Evolutionary conservation across 2,888 invertebrate genomes (phyloP).

Genomic region (Drosophila barbarae): DNA sequence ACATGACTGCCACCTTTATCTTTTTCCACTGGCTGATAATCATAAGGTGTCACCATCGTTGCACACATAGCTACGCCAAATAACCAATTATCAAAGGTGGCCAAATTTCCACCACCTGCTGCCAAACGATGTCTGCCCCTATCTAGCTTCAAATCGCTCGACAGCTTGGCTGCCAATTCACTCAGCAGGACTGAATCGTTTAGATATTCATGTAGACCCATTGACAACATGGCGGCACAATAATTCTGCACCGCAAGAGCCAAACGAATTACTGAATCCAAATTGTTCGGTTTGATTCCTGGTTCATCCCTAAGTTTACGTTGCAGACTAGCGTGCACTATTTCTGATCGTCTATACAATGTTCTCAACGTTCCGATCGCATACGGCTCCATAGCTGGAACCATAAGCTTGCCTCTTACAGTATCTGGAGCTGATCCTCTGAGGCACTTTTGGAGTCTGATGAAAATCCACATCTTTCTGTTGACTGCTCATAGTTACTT

Average conservation of each 20-base stretch:
- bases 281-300: conserved; percentile 3
- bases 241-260: conserved; percentile 1
- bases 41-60: background rate
- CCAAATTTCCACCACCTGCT: background rate
- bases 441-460: too few species aligned
- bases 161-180: background rate
- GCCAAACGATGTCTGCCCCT: background rate
- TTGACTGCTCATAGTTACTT: too few species aligned
- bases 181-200: background rate
- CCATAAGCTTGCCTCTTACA: background rate
- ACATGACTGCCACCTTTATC: background rate
- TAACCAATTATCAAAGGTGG: background rate
- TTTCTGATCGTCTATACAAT: background rate
- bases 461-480: too few species aligned
- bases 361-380: background rate
- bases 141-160: background rate
- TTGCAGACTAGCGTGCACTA: background rate
- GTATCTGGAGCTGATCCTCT: background rate
- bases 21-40: background rate
- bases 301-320: background rate
- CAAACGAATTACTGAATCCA: background rate
- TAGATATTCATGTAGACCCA: background rate
- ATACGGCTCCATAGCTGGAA: background rate
- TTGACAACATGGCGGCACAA: background rate
- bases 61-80: background rate